Evolutionary conservation across 2,888 invertebrate species (phyloP).

Genomic region (Perizoma affinitatum): DNA sequence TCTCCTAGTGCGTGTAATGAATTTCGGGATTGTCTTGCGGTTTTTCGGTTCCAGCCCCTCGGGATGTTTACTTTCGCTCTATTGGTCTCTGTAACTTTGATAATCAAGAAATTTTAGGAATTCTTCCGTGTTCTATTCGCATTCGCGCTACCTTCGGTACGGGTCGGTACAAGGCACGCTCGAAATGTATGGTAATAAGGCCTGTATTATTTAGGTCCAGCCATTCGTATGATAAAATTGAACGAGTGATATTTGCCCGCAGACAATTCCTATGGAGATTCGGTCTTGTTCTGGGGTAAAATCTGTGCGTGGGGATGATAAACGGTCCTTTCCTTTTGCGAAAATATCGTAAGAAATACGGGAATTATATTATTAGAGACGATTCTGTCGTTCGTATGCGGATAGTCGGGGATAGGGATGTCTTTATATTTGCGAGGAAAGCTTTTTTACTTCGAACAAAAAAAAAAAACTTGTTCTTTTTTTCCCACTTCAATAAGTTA

Average conservation of each 20-base stretch:
- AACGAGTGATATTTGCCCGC: conserved; percentile 77
- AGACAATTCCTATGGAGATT: conserved; percentile 82
- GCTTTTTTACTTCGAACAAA: conserved; percentile 18
- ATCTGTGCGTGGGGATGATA: conserved; percentile 77
- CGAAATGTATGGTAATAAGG: conserved; percentile 76
- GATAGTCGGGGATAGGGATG: conserved; percentile 35
- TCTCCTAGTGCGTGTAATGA: conserved; percentile 77
- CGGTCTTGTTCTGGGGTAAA: conserved; percentile 77
- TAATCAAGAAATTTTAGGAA: conserved; percentile 46
- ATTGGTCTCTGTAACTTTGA: conserved; percentile 55
- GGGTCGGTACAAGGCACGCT: conserved; percentile 56
- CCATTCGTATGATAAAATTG: conserved; percentile 82
- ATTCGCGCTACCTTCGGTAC: conserved; percentile 3
- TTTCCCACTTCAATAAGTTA: not conserved
- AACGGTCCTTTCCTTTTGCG: conserved; percentile 62
- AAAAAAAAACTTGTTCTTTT: too few relatives aligned
- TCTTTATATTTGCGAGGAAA: conserved; percentile 42
- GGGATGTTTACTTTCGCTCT: conserved; percentile 59
- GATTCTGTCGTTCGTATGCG: conserved; percentile 50
- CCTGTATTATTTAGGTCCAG: conserved; percentile 76
- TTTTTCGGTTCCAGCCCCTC: conserved; percentile 70
- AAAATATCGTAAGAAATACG: conserved; percentile 52
- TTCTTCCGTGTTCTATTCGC: conserved; percentile 53
- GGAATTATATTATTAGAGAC: conserved; percentile 23
- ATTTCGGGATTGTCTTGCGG: conserved; percentile 82